Evolutionary conservation across 2,888 invertebrate species (phyloP), one percentile per base, ranked within the genome.

Genomic region (Patella depressa): DNA sequence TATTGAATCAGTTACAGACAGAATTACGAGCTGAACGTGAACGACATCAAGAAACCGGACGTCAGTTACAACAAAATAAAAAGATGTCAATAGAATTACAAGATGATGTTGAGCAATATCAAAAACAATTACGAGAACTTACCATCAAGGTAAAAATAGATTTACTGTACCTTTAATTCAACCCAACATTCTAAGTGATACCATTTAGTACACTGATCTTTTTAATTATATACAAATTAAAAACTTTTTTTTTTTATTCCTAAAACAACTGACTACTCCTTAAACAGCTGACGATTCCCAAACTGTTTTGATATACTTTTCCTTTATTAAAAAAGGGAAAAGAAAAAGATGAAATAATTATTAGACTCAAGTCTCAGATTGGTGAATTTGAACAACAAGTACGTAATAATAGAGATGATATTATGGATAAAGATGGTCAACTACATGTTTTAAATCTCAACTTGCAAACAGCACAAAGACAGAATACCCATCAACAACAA

Each of bases 361-460:
- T 83, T 65, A 82, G 84, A 53, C 80, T 86, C 53, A 81, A 87
- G n/a, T 86, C 81, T 19, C 90, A 91, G 79, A 80, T 85, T 4
- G 89, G 89, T 34, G 81, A 84, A 0, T 82, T 88, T 53, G 87
- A 86, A 55, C 85, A 87, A 78, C 84, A 85, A 78, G 79, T 88
- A 78, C 83, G 89, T 29, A 78, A 78, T 17, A 80, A 87, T 74
- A 89, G 88, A 80, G 91, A 91, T 79, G 88, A 89, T 71, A 79
- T 90, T 69, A 88, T 88, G 0, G 90, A 90, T 79, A 84, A 85
- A 71, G 91, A 91, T 19, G 91, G 90, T 55, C 90, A 90, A 81
- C 84, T 91, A 57, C 83, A 88, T 71, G 88, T 90, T 65, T 84
- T 88, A 14, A 86, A 87, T 70, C 86, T 89, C 85, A 90, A 89